Evolutionary conservation across 2,888 invertebrate species (phyloP).

Genomic region (Octonoba sinensis): DNA sequence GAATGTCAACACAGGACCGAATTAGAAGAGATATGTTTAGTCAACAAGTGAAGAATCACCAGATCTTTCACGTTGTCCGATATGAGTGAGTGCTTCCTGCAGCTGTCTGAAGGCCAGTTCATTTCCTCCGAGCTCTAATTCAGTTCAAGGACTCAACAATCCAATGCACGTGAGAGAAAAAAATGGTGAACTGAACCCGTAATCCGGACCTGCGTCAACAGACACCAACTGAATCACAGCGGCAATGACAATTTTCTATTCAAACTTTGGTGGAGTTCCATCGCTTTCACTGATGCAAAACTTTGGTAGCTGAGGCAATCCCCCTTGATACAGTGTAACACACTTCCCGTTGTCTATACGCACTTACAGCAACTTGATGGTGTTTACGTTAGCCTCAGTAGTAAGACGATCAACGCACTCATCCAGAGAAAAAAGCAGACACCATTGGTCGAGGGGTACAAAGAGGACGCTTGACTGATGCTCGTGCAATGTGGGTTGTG

Average conservation of each 20-base stretch:
- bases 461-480: conserved; percentile 29
- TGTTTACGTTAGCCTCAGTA: conserved; percentile 35
- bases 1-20: conserved; percentile 23
- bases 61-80: too few relatives aligned
- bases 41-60: neutral
- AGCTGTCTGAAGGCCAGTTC: too few relatives aligned
- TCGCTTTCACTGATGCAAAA: conserved; percentile 4
- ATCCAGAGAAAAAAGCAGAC: conserved; percentile 31
- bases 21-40: conserved; percentile 2
- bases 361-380: too few relatives aligned
- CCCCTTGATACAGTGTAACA: neutral
- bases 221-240: conserved; percentile 32
- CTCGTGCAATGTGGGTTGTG: conserved; percentile 45
- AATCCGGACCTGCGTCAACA: conserved; percentile 37
- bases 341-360: neutral
- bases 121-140: too few relatives aligned
- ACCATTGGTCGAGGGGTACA: conserved; percentile 23
- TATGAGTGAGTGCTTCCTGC: too few relatives aligned
- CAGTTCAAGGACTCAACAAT: too few relatives aligned
- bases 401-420: conserved; percentile 13
- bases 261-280: neutral
- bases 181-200: neutral
- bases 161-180: too few relatives aligned
- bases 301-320: conserved; percentile 14
- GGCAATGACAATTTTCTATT: conserved; percentile 15